Conservation (phyloP, 2,888 invertebrate species). For the Polydrusus cervinus region DNA sequence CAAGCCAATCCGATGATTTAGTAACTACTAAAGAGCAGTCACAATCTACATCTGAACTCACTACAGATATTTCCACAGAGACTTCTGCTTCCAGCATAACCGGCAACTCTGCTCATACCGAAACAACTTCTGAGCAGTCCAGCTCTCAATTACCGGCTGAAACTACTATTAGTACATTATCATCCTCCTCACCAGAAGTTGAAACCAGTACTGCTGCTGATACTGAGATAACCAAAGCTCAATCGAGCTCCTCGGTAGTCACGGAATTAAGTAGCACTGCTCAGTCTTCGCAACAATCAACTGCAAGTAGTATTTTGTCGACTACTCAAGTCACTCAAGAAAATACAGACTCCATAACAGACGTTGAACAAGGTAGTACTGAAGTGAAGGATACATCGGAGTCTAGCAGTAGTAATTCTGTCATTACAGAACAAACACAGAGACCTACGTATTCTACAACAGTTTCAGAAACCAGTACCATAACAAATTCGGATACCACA, state of each 20-base stretch:
- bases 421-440: conserved; percentile 23
- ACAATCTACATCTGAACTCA: not conserved
- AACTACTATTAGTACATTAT: not conserved
- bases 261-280: not conserved
- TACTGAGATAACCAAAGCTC: not conserved
- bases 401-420: not conserved
- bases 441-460: not conserved
- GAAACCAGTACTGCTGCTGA: conserved; percentile 12
- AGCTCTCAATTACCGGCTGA: not conserved
- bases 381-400: too few species aligned
- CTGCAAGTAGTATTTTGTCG: not conserved
- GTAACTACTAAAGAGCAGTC: not conserved
- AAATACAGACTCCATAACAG: not conserved
- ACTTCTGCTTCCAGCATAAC: conserved; percentile 7
- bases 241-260: not conserved
- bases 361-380: not conserved
- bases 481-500: not conserved
- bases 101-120: not conserved
- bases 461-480: conserved; percentile 13
- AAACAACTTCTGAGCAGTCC: not conserved
- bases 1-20: not conserved
- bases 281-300: not conserved
- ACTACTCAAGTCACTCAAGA: not conserved
- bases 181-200: not conserved
- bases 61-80: not conserved